Conservation (phyloP, 2,797 vertebrate species). For the Knipowitschia caucasica region DNA sequence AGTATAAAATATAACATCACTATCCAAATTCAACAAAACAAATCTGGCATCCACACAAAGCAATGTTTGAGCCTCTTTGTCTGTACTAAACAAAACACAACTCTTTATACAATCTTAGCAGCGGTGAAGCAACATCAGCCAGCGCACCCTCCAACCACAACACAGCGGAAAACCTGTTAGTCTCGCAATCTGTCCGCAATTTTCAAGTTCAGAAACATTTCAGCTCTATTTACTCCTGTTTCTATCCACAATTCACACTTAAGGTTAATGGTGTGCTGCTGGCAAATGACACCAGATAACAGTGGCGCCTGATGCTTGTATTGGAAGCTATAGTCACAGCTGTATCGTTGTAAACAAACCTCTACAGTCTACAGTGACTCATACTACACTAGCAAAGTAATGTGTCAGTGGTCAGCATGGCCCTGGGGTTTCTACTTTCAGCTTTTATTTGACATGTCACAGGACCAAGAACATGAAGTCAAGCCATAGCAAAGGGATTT, state of each 20-base stretch:
- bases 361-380: conserved; percentile 30
- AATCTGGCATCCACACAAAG: neutral
- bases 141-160: neutral
- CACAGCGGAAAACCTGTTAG: conserved; percentile 1
- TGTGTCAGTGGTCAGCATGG: conserved; percentile 22
- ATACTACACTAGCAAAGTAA: conserved; percentile 39
- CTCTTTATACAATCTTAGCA: neutral
- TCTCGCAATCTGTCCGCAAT: conserved; percentile 1
- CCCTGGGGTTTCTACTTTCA: conserved; percentile 25
- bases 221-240: neutral
- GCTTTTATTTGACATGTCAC: conserved; percentile 15
- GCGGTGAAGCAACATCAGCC: neutral
- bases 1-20: too few relatives aligned
- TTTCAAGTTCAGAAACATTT: conserved; percentile 1
- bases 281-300: conserved; percentile 4
- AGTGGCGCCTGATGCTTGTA: conserved; percentile 1
- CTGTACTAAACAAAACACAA: too few relatives aligned
- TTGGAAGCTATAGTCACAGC: conserved; percentile 7
- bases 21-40: neutral
- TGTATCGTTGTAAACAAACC: conserved; percentile 22
- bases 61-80: neutral
- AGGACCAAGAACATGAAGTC: conserved; percentile 5
- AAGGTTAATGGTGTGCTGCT: conserved; percentile 1
- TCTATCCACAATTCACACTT: neutral
- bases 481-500: neutral